Evolutionary conservation across 2,797 vertebrate species (phyloP).

Genomic region (Spheniscus humboldti): DNA sequence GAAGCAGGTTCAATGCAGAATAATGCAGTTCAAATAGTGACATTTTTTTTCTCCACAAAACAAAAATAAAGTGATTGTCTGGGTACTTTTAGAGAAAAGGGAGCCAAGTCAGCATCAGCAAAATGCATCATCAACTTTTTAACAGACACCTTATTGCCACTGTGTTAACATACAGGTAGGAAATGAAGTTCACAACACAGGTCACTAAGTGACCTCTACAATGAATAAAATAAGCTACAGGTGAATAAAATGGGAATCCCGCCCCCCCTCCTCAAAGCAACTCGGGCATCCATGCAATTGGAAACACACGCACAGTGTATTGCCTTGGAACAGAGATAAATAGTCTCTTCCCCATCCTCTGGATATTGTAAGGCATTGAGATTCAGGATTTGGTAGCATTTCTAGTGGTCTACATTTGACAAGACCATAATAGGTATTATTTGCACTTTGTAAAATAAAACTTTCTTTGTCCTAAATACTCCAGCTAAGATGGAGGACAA

Average conservation of each 20-base stretch:
- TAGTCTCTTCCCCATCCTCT: neutral
- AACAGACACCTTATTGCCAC: neutral
- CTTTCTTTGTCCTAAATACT: neutral
- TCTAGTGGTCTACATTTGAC: neutral
- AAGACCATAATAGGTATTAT: neutral
- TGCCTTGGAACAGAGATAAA: neutral
- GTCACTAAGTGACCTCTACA: neutral
- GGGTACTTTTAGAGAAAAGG: neutral
- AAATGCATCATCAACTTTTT: neutral
- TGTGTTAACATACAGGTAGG: neutral
- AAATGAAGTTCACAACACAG: neutral
- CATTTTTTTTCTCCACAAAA: neutral
- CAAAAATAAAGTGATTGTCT: neutral
- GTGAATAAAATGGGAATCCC: neutral
- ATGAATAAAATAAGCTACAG: neutral
- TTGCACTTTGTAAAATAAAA: neutral
- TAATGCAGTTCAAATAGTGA: neutral
- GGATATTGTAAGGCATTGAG: neutral
- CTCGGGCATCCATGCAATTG: neutral
- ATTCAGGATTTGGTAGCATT: neutral
- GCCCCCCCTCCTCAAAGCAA: neutral
- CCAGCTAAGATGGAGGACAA: neutral
- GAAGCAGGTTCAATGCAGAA: neutral
- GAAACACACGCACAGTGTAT: rapidly evolving
- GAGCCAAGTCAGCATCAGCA: neutral